Evolutionary conservation across 2,888 invertebrate genomes (phyloP).

Genomic region (Spodoptera littoralis): DNA sequence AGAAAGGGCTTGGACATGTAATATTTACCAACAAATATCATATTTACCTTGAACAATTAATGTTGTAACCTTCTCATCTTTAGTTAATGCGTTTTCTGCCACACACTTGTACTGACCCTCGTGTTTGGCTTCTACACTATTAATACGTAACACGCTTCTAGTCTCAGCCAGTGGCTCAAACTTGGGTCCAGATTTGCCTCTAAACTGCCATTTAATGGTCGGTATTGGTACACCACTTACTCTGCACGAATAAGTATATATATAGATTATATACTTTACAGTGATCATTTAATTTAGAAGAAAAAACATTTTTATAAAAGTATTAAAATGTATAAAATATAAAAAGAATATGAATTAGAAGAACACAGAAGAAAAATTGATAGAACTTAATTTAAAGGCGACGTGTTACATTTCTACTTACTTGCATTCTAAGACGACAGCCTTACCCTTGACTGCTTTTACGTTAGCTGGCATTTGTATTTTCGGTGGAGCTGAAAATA

Average conservation of each 20-base stretch:
- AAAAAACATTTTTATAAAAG: too few relatives aligned
- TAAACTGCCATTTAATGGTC: slow-evolving; percentile 37
- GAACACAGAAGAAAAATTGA: too few relatives aligned
- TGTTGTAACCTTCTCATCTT: slow-evolving; percentile 21
- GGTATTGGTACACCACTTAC: slow-evolving; percentile 33
- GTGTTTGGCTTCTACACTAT: slow-evolving; percentile 11
- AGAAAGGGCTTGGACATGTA: too few relatives aligned
- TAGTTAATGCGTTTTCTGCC: slow-evolving; percentile 19
- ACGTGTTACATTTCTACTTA: slow-evolving; percentile 23
- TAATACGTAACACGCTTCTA: slow-evolving; percentile 17
- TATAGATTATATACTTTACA: neutral
- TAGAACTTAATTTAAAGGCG: too few relatives aligned
- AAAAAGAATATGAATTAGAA: too few relatives aligned
- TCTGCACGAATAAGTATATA: slow-evolving; percentile 9
- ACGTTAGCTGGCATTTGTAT: neutral
- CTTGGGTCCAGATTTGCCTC: slow-evolving; percentile 1
- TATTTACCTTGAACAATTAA: slow-evolving; percentile 34
- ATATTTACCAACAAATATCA: too few relatives aligned
- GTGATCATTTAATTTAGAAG: neutral
- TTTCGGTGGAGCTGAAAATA: slow-evolving; percentile 31
- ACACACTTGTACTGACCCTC: slow-evolving; percentile 41
- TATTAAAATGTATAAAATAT: too few relatives aligned
- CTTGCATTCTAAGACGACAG: slow-evolving; percentile 34
- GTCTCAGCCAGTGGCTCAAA: slow-evolving; percentile 8
- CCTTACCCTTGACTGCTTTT: slow-evolving; percentile 23